A percentile compares a stretch with the other conserved stretches of the same genome.
Evolutionary conservation across 2,113 vertebrate genomes (phyloP).

Genomic region (Rhinolophus sinicus): DNA sequence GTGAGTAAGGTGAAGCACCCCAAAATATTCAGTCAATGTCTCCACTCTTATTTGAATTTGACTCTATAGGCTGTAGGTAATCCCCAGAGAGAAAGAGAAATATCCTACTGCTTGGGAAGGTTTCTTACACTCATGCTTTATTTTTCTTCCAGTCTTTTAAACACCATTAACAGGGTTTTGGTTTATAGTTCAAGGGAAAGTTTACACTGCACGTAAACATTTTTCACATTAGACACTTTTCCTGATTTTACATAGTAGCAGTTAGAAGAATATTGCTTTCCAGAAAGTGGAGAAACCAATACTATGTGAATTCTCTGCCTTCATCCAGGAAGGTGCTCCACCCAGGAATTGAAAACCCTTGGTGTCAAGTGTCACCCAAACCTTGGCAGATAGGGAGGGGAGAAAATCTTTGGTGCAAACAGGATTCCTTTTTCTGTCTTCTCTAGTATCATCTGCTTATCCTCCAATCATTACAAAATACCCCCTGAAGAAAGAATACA

Average conservation of each 20-base stretch:
- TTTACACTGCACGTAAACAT: neutral
- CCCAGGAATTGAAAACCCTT: neutral
- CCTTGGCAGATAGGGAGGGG: neutral
- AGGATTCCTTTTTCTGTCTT: neutral
- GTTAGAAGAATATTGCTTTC: neutral
- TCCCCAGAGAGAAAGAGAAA: neutral
- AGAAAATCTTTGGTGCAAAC: neutral
- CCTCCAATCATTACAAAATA: neutral
- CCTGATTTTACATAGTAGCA: neutral
- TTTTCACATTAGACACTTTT: neutral
- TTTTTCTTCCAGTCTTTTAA: slow-evolving; percentile 5
- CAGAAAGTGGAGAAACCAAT: neutral
- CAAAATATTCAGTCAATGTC: neutral
- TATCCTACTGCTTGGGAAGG: neutral
- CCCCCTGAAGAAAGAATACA: neutral
- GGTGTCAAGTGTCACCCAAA: neutral
- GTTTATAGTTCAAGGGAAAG: neutral
- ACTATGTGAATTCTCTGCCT: neutral
- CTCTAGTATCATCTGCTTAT: neutral
- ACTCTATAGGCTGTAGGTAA: neutral
- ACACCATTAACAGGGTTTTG: neutral
- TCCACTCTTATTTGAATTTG: neutral
- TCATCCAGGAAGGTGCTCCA: neutral
- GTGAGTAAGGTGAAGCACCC: neutral
- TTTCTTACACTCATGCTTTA: neutral